Percentiles rank a stretch among this genome's conserved stretches.
phyloP scores from a whole-genome alignment of 2,888 invertebrate genomes.

The Dascillus cervinus region DNA sequence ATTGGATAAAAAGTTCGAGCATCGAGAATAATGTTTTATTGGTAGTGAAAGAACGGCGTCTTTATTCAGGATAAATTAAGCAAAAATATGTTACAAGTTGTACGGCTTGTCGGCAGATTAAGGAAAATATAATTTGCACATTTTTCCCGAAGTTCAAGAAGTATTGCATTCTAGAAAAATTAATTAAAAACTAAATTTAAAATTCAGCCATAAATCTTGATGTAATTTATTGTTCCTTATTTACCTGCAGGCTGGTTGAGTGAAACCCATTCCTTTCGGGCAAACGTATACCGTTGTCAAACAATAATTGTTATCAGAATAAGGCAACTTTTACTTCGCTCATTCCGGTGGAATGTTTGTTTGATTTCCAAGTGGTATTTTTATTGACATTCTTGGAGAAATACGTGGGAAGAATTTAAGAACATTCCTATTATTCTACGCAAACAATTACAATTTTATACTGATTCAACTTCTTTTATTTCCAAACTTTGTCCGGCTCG shows the following conservation, averaged over 20 bases:
- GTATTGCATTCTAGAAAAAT: slow-evolving; percentile 29
- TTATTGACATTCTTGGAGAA: slow-evolving; percentile 25
- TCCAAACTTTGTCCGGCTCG: slow-evolving; percentile 13
- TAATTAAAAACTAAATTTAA: slow-evolving; percentile 35
- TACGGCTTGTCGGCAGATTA: slow-evolving; percentile 22
- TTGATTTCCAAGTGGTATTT: slow-evolving; percentile 24
- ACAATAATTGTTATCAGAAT: slow-evolving; percentile 19
- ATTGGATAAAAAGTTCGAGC: too few relatives aligned
- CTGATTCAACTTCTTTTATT: slow-evolving; percentile 15
- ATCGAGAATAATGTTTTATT: too few relatives aligned
- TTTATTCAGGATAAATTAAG: too few relatives aligned
- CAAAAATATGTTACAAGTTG: too few relatives aligned
- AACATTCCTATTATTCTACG: slow-evolving; percentile 22
- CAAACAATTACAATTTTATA: slow-evolving; percentile 21
- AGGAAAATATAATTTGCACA: slow-evolving; percentile 28
- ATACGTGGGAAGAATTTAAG: slow-evolving; percentile 22
- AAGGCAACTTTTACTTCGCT: slow-evolving; percentile 16
- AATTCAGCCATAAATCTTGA: slow-evolving; percentile 29
- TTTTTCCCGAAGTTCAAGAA: slow-evolving; percentile 25
- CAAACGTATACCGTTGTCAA: slow-evolving; percentile 15
- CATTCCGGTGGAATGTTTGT: slow-evolving; percentile 21
- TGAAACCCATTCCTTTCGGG: slow-evolving; percentile 4
- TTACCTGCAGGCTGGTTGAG: slow-evolving; percentile 23
- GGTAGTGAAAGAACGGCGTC: too few relatives aligned
- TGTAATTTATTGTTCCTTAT: slow-evolving; percentile 32